Evolutionary conservation across 2,888 invertebrate genomes (phyloP).

Genomic region (Apodemia zela): DNA sequence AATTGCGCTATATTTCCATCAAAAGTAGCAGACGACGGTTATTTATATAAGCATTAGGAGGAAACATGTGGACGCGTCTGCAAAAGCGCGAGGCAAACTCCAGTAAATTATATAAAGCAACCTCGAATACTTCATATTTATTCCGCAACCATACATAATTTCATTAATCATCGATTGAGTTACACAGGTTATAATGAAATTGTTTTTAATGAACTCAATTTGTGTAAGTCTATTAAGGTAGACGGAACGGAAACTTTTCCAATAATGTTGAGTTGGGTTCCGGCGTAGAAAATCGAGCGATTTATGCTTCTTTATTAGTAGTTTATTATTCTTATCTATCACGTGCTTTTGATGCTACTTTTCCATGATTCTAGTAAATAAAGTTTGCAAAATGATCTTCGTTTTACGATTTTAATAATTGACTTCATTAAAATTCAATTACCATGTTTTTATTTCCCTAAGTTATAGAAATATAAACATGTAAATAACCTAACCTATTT

Average conservation of each 20-base stretch:
- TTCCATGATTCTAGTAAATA: no score
- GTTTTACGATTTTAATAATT: no score
- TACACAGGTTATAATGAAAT: slow-evolving; percentile 39
- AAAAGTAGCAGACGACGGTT: slow-evolving; percentile 4
- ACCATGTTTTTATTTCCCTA: no score
- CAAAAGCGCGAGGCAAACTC: not conserved
- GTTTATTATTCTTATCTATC: slow-evolving; percentile 32
- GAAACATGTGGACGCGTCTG: not conserved
- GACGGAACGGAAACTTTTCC: slow-evolving; percentile 54
- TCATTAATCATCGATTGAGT: slow-evolving; percentile 20
- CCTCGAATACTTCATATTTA: slow-evolving; percentile 3
- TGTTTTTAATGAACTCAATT: slow-evolving; percentile 66
- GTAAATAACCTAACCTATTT: no score
- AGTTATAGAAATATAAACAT: no score
- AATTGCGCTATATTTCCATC: slow-evolving; percentile 6
- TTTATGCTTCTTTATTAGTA: slow-evolving; percentile 55
- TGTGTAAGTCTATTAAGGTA: slow-evolving; percentile 59
- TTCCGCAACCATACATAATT: slow-evolving; percentile 23
- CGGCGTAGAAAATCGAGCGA: slow-evolving; percentile 49
- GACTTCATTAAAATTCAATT: no score
- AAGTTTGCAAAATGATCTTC: no score
- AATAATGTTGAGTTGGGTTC: slow-evolving; percentile 49
- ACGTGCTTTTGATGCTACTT: not conserved
- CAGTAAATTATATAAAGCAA: slow-evolving; percentile 2
- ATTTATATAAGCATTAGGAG: slow-evolving; percentile 7